Base-by-base conservation (phyloP, 2,888 invertebrate genomes). In the Oscheius sp. region DNA sequence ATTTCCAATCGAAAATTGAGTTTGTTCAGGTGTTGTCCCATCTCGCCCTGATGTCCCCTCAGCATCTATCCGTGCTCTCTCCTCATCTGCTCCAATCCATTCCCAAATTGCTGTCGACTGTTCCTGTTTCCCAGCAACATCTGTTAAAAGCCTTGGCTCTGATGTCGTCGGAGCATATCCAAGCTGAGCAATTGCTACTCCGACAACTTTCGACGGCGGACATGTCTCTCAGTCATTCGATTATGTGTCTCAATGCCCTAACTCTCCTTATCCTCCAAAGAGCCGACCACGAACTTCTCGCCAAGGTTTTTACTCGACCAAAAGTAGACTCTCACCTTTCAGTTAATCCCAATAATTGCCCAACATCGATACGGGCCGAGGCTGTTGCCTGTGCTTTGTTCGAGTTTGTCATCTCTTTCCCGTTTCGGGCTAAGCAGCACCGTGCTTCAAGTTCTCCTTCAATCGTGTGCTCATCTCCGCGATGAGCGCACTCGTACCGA, bases 171-270 rank as follows among this genome's bases (percentile, higher is more conserved):
- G 68, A 73, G 29, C 69, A 73, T n/a, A 25, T 3, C 13, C 76
- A 75, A 29, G 80, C 80, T 0, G 77, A 80, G 53, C 72, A 78
- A 27, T 56, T 80, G 13, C 73, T 80, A 0, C 29, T 80, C 18
- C 75, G 77, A 25, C 80, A 80, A 63, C 71, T 74, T 1, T 16
- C 35, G 7, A 41, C 74, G 21, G 53, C 71, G 0, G 73, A 74
- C 16, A 27, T 76, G 46, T 56, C 76, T 2, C 53, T 76, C 12
- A 69, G 72, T n/a, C 74, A 79, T 35, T 74, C 85, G 0, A 74
- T 81, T 2, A 72, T 84, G 23, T 83, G 81, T 64, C 76, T 86
- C 12, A 87, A 86, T 72, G 84, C 86, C 1, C 73, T 86, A 7
- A 77, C 83, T 6, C 76, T 85, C 13, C 74, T 86, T 27, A 79